Base-by-base conservation (phyloP, 1,140 invertebrate genomes). In the Drosophila santomea region DNA sequence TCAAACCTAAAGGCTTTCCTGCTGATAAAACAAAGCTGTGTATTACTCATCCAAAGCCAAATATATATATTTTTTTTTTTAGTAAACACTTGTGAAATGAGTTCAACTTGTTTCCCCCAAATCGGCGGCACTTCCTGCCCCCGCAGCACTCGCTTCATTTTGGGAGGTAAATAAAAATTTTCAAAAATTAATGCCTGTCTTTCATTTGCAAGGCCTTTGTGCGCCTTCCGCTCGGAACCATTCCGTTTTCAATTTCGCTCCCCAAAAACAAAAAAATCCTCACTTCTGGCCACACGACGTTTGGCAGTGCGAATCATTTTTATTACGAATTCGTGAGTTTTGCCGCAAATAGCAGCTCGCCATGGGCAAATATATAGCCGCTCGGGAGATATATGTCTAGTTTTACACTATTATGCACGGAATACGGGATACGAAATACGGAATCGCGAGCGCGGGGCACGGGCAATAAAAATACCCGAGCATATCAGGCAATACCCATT, bases 311-410 rank as follows among this genome's bases (percentile, higher is more conserved):
- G 51, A 84, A 85, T 85, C 73, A 85, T 85, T 86, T 86, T 86
- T 86, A 86, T 86, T 79, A 86, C 83, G 66, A 82, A 73, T 88
- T 86, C 83, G 83, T 86, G 83, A 88, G 83, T 77, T 86, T 79
- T 55, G 71, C 67, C 59, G 58, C 51, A 82, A 79, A 86, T 79
- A 62, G 54, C 66, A 79, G 83, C 79, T 86, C 64, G 66, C 48
- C 52, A 32, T 62, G n/a, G 51, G 20, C 36, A 56, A 62, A 74
- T 59, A 48, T 60, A 55, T 54, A 60, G 74, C 36, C 51, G 72
- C 20, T 64, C 51, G 43, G 68, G 38, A 75, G 54, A 74, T 74
- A 64, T 56, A 75, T 36, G 67, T 71, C 72, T 78, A 73, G 55
- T 76, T 77, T 77, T 68, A 56, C 77, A 66, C 83, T 77, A 80